phyloP scores from a whole-genome alignment of 2,888 invertebrate species.

The Meiosimyza decipiens region DNA sequence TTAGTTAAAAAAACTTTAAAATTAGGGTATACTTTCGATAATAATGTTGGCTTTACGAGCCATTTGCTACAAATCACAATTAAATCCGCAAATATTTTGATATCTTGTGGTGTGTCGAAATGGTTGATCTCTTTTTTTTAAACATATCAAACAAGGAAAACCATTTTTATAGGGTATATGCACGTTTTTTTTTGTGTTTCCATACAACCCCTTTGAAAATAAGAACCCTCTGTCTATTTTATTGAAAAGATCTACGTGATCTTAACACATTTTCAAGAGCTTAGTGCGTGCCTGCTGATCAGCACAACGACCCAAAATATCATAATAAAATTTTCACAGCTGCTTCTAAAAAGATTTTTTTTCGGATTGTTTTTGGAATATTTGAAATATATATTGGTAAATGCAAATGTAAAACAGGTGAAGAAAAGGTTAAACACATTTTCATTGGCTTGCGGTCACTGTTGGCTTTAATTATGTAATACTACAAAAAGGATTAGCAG shows the following conservation, averaged over 20 bases:
- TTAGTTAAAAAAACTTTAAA: too few relatives aligned
- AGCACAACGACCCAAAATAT: not conserved
- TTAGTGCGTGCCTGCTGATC: slow-evolving; percentile 9
- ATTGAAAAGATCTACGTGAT: slow-evolving; percentile 8
- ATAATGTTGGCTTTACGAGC: too few relatives aligned
- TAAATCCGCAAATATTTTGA: slow-evolving; percentile 21
- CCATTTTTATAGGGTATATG: not conserved
- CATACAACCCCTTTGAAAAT: not conserved
- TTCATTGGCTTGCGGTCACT: not conserved
- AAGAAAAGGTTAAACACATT: not conserved
- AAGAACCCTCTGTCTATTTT: not conserved
- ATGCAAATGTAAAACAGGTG: not conserved
- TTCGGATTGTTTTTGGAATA: too few relatives aligned
- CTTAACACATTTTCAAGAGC: slow-evolving; percentile 12
- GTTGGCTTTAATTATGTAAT: too few relatives aligned
- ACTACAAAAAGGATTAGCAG: too few relatives aligned
- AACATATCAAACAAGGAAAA: too few relatives aligned
- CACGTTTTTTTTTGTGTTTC: not conserved
- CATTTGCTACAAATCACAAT: not conserved
- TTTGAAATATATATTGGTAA: too few relatives aligned
- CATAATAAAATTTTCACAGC: not conserved
- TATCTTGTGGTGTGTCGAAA: slow-evolving; percentile 25
- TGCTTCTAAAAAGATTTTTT: not conserved
- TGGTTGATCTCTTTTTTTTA: not conserved
- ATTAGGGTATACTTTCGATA: too few relatives aligned